A percentile compares a stretch with the other conserved stretches of the same genome.
These are phyloP conservation scores for Emydoidea blandingii DNA, from an alignment of 2,797 vertebrate species.

Conservation along the genomic window DNA sequence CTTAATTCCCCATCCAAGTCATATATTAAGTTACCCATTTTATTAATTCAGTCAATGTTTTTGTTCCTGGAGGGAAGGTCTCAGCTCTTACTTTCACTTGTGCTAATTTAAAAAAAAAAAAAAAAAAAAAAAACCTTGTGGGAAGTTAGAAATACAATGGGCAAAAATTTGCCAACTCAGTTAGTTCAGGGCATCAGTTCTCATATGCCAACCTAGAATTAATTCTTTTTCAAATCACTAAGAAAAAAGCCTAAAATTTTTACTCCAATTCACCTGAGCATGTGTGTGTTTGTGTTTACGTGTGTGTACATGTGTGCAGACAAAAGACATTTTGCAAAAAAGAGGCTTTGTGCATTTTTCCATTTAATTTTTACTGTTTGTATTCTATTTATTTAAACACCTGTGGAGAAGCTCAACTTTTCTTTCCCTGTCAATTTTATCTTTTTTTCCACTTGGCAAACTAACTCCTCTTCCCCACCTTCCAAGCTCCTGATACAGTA, in stretches of 20 bases:
- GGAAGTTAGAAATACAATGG: background rate
- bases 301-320: rapidly evolving
- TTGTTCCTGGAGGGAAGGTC: conserved; percentile 43
- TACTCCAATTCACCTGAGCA: background rate
- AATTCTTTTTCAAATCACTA: background rate
- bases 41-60: background rate
- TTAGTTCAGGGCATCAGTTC: conserved; percentile 16
- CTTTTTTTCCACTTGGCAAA: background rate
- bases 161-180: conserved; percentile 18
- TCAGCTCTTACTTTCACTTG: conserved; percentile 22
- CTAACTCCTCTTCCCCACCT: background rate
- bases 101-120: conserved; percentile 9
- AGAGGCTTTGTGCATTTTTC: background rate
- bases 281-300: rapidly evolving
- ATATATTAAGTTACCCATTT: conserved; percentile 18
- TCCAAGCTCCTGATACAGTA: background rate
- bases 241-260: background rate
- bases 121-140: background rate
- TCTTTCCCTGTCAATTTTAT: background rate
- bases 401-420: background rate
- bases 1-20: conserved; percentile 6
- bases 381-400: background rate
- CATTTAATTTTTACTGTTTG: rapidly evolving
- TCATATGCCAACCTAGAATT: background rate
- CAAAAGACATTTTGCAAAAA: background rate